Evolutionary conservation across 2,113 vertebrate species (phyloP), one percentile per base, ranked within the genome.

Genomic region (Hippocampus comes): DNA sequence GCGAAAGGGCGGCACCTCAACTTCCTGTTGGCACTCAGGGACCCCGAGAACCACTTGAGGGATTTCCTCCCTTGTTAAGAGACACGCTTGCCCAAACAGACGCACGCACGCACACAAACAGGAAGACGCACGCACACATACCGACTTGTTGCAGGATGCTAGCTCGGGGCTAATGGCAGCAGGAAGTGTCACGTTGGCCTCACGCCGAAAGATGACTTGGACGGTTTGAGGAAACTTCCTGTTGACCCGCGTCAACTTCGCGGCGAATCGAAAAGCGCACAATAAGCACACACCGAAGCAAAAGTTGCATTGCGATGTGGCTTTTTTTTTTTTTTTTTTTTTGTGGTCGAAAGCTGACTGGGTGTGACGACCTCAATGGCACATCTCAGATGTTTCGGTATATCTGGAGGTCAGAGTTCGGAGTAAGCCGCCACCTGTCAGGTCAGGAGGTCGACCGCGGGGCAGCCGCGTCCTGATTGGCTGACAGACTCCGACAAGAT

Each of bases 61-160:
- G 63, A 87, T 82, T 84, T 87, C 83, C 83, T 14, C 43, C 20
- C 59, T n/a, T 12, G 15, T 23, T 72, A 46, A 51, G 61, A 0
- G 0, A 8, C 59, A 9, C 59, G 0, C 15, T 18, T 51, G 48
- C 3, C 14, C 10, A 46, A 46, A 46, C 18, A 51, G 17, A 55
- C 51, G 1, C 51, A 53, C 46, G 3, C 46, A 48, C 46, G 9
- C 14, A 48, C 46, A 4, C 46, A 48, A 2, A 15, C 46, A 49
- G 12, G 30, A 46, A 14, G 43, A 18, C 48, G 9, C 49, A 7
- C 18, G 1, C 20, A 53, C 49, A 5, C 12, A 15, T 4, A 18
- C 4, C 15, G 15, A 18, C 5, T 15, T 1, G 7, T 49, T 49
- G 51, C 76, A 82, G 69, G 74, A 79, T 76, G 63, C 69, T 20